Evolutionary conservation across 2,797 vertebrate genomes (phyloP).

Genomic region (Alexandromys oeconomus): DNA sequence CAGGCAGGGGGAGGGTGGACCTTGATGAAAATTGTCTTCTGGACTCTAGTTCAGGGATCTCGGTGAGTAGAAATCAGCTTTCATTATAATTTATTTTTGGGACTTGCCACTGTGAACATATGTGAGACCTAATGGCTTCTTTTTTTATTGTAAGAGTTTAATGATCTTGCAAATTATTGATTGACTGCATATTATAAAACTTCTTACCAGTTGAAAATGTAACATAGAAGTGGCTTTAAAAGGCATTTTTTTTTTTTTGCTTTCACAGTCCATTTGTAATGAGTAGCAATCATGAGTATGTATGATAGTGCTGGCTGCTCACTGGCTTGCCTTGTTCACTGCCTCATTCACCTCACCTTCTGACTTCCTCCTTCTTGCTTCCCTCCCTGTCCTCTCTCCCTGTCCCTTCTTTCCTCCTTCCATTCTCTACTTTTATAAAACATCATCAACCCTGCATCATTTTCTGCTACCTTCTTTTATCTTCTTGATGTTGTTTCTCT

Average conservation of each 20-base stretch:
- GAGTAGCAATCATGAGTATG: not conserved
- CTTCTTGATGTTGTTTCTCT: not conserved
- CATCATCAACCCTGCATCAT: not conserved
- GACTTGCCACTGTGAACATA: too few species aligned
- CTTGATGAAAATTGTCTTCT: too few species aligned
- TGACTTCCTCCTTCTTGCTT: not conserved
- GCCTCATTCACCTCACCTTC: not conserved
- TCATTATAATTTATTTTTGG: too few species aligned
- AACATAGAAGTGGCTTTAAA: constrained; percentile 54
- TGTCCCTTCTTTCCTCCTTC: not conserved
- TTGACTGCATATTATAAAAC: constrained; percentile 49
- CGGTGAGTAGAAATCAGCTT: too few species aligned
- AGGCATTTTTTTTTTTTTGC: not conserved
- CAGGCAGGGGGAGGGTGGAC: too few species aligned
- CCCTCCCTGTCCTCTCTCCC: not conserved
- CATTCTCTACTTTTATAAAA: not conserved
- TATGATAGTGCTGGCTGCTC: not conserved
- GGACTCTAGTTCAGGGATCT: too few species aligned
- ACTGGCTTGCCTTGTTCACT: not conserved
- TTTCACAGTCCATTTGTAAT: not conserved
- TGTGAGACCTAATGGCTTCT: constrained; percentile 29
- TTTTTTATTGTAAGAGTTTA: constrained; percentile 63
- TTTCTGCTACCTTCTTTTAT: constrained; percentile 15
- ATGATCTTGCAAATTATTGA: constrained; percentile 69
- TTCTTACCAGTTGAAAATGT: constrained; percentile 43